These are phyloP conservation scores for Rissa tridactyla DNA, from an alignment of 2,113 vertebrate genomes.

Conservation along the genomic window DNA sequence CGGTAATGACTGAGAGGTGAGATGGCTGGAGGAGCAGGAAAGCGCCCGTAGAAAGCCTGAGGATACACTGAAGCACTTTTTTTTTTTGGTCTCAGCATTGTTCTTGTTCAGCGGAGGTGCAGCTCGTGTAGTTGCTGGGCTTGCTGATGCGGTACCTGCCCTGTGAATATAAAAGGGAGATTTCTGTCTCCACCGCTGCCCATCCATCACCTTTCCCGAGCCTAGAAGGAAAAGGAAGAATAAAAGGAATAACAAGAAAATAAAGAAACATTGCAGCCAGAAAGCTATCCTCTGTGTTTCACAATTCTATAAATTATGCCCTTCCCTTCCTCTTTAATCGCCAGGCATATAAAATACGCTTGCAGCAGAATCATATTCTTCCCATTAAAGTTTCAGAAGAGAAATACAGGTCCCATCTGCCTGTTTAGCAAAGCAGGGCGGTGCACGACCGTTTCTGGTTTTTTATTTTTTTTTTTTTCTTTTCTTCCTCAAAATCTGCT, in stretches of 20 bases:
- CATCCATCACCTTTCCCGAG: conserved; percentile 35
- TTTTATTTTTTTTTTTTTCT: not conserved
- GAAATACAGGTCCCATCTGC: conserved; percentile 44
- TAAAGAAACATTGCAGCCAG: conserved; percentile 31
- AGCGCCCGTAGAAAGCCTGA: not conserved
- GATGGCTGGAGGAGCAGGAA: not conserved
- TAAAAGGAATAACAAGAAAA: conserved; percentile 44
- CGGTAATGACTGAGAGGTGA: not conserved
- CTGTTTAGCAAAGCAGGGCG: conserved; percentile 50
- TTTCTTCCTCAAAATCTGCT: not conserved
- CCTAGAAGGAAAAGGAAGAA: conserved; percentile 19
- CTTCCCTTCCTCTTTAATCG: conserved; percentile 47
- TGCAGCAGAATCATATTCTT: conserved; percentile 24
- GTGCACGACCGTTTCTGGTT: not conserved
- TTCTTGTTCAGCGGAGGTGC: not conserved
- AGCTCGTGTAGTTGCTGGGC: not conserved
- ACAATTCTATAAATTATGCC: conserved; percentile 44
- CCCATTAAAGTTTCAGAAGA: conserved; percentile 56
- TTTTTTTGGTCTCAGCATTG: not conserved
- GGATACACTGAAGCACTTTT: not conserved
- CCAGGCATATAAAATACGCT: conserved; percentile 34
- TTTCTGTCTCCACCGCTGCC: not conserved
- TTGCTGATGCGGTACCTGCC: not conserved
- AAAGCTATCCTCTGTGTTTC: conserved; percentile 34
- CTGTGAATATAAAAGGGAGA: not conserved